These are phyloP conservation scores for Cheilosia variabilis DNA, from an alignment of 2,888 invertebrate genomes.

Conservation along the genomic window DNA sequence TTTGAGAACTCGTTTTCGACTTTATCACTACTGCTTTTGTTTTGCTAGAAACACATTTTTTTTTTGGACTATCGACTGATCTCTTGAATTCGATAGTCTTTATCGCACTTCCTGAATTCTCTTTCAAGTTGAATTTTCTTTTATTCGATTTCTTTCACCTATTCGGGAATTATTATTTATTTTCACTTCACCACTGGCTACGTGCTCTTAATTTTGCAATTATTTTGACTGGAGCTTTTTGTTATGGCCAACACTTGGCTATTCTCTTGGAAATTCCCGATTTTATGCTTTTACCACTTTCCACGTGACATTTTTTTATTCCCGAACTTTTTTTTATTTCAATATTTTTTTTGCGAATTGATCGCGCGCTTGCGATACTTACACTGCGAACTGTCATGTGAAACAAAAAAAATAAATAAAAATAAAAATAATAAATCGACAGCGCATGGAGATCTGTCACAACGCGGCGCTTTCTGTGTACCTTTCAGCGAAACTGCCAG, in stretches of 20 bases:
- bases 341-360: conserved; percentile 24
- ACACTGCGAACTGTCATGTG: conserved; percentile 41
- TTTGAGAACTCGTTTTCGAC: not conserved
- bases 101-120: conserved; percentile 9
- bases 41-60: conserved; percentile 4
- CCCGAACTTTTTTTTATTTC: conserved; percentile 2
- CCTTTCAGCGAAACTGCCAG: conserved; percentile 69
- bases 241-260: not conserved
- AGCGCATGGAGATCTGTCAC: conserved; percentile 59
- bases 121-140: not conserved
- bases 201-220: conserved; percentile 6
- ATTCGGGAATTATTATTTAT: not conserved
- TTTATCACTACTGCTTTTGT: not conserved
- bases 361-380: conserved; percentile 47
- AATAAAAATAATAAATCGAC: not conserved
- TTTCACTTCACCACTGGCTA: not conserved
- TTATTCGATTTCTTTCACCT: not conserved
- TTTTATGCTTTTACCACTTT: conserved; percentile 14
- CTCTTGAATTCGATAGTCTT: conserved; percentile 25
- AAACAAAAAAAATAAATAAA: conserved; percentile 17
- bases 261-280: conserved; percentile 30
- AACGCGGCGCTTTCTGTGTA: conserved; percentile 69
- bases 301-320: conserved; percentile 24
- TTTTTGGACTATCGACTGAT: not conserved
- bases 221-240: conserved; percentile 5